These are phyloP conservation scores for Anolis sagrei DNA, from an alignment of 2,113 vertebrate genomes.

Conservation along the genomic window DNA sequence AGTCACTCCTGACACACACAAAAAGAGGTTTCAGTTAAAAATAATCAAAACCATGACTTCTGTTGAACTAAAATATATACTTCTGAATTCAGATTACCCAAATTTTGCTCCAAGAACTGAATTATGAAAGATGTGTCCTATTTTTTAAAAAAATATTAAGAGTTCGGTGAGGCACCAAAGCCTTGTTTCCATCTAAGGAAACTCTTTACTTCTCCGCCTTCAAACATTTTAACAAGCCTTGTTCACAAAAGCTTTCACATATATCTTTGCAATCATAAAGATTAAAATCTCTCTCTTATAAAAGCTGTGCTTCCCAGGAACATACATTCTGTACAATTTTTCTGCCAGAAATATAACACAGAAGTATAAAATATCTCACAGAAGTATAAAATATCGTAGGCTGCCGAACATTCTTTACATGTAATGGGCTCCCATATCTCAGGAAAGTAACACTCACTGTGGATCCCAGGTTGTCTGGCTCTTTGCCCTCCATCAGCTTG, in stretches of 20 bases:
- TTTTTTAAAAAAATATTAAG: too few relatives aligned
- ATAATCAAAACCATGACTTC: too few relatives aligned
- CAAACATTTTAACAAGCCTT: too few relatives aligned
- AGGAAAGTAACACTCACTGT: constrained; percentile 77
- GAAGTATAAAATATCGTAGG: background rate
- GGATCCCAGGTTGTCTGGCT: constrained; percentile 75
- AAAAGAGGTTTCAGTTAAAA: too few relatives aligned
- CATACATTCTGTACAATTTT: background rate
- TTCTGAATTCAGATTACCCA: too few relatives aligned
- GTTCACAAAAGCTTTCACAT: background rate
- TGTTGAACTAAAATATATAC: too few relatives aligned
- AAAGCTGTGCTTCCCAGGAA: background rate
- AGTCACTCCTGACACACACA: too few relatives aligned
- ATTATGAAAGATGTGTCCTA: too few relatives aligned
- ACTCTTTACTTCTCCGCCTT: too few relatives aligned
- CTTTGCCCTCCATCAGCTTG: constrained; percentile 81
- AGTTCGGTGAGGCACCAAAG: too few relatives aligned
- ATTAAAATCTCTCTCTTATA: background rate
- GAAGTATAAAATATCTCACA: background rate
- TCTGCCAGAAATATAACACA: background rate
- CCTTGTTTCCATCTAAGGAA: too few relatives aligned
- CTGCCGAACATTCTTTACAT: background rate
- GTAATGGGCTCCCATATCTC: background rate
- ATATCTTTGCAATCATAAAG: background rate
- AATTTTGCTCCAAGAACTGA: too few relatives aligned